A percentile compares a stretch with the other conserved stretches of the same genome.
Conservation (phyloP, 2,797 vertebrate genomes). For the Eupleurogrammus muticus region DNA sequence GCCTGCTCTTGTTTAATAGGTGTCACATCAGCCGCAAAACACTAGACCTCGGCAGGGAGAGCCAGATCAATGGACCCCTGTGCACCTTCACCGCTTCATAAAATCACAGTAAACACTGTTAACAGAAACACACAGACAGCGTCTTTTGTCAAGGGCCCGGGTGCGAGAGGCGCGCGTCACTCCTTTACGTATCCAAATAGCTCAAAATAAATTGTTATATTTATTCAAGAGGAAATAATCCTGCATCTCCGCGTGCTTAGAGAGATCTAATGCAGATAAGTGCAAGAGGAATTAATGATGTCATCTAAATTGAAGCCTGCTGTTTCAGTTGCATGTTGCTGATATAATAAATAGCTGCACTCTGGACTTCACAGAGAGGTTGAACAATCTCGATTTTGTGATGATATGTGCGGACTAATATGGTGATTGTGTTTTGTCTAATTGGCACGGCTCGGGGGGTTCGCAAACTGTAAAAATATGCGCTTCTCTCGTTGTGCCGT, state of each 20-base stretch:
- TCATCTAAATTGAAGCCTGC: conserved; percentile 75
- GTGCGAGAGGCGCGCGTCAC: conserved; percentile 11
- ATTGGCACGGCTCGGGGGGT: conserved; percentile 77
- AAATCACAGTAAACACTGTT: conserved; percentile 30
- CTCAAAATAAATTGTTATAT: conserved; percentile 67
- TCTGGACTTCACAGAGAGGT: conserved; percentile 49
- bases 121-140: conserved; percentile 31
- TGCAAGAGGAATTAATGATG: conserved; percentile 69
- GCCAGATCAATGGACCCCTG: conserved; percentile 61
- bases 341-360: conserved; percentile 68
- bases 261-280: conserved; percentile 76
- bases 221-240: conserved; percentile 74
- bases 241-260: conserved; percentile 76
- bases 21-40: conserved; percentile 67
- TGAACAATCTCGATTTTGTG: conserved; percentile 74
- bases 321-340: conserved; percentile 67
- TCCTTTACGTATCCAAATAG: conserved; percentile 48
- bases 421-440: conserved; percentile 80
- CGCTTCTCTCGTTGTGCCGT: conserved; percentile 51
- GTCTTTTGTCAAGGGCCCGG: conserved; percentile 54
- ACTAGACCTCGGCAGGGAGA: conserved; percentile 28
- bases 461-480: conserved; percentile 79
- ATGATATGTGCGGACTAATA: conserved; percentile 80
- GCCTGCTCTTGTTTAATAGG: conserved; percentile 68
- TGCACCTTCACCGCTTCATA: conserved; percentile 55